phyloP scores from a whole-genome alignment of 2,888 invertebrate species.

The Drosophila quinaria region DNA sequence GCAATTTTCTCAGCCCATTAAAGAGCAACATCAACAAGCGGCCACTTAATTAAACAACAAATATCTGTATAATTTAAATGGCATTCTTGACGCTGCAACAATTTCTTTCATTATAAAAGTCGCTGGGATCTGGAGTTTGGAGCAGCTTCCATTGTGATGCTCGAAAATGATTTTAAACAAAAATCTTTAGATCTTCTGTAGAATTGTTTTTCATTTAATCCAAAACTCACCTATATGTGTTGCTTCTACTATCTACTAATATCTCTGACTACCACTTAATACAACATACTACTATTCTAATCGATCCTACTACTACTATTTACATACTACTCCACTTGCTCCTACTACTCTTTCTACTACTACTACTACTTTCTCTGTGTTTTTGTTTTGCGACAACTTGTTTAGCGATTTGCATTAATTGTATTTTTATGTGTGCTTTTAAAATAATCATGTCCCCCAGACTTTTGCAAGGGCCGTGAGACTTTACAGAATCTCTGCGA shows the following conservation, averaged over 20 bases:
- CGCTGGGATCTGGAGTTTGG: background rate
- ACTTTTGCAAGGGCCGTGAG: slow-evolving; percentile 87
- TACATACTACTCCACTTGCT: slow-evolving; percentile 23
- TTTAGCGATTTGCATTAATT: slow-evolving; percentile 85
- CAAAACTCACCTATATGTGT: slow-evolving; percentile 67
- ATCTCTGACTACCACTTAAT: slow-evolving; percentile 14
- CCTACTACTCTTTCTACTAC: slow-evolving; percentile 12
- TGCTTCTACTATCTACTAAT: slow-evolving; percentile 54
- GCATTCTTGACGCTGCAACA: slow-evolving; percentile 49
- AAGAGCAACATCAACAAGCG: slow-evolving; percentile 53
- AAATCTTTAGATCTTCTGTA: slow-evolving; percentile 57
- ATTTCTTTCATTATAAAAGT: background rate
- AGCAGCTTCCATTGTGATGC: slow-evolving; percentile 64
- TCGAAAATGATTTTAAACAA: slow-evolving; percentile 44
- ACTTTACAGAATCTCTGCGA: slow-evolving; percentile 93
- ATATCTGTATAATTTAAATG: slow-evolving; percentile 74
- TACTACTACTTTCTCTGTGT: slow-evolving; percentile 55
- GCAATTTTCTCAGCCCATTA: slow-evolving; percentile 64
- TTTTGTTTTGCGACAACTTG: slow-evolving; percentile 57
- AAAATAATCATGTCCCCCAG: slow-evolving; percentile 86
- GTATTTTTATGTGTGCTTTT: slow-evolving; percentile 82
- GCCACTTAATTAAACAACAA: slow-evolving; percentile 74
- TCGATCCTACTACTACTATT: slow-evolving; percentile 27
- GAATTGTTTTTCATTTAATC: slow-evolving; percentile 59
- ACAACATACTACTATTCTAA: slow-evolving; percentile 12